Conservation (phyloP, 2,113 vertebrate genomes). For the Xiphophorus hellerii region DNA sequence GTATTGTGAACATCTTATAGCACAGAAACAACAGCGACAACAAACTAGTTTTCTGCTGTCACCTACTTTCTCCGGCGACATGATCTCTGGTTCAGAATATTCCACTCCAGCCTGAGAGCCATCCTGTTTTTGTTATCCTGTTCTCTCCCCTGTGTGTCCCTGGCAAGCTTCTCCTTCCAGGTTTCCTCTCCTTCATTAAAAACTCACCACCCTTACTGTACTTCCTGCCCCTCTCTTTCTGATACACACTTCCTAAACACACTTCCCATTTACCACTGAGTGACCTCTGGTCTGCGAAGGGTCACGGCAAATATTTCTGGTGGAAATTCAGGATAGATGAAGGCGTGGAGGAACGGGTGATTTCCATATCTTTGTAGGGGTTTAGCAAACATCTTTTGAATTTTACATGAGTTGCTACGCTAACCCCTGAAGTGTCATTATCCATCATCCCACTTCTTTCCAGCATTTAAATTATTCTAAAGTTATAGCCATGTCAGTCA, state of each 20-base stretch:
- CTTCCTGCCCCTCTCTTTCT: conserved; percentile 37
- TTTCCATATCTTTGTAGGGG: conserved; percentile 48
- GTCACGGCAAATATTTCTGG: conserved; percentile 62
- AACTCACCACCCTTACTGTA: conserved; percentile 36
- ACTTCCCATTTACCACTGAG: conserved; percentile 60
- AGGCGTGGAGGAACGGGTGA: conserved; percentile 22
- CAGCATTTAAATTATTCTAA: conserved; percentile 34
- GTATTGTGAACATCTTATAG: conserved; percentile 2
- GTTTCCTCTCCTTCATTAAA: conserved; percentile 65
- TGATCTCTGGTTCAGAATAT: conserved; percentile 60
- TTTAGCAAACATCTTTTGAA: conserved; percentile 38
- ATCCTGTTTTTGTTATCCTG: conserved; percentile 78
- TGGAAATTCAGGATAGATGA: conserved; percentile 45
- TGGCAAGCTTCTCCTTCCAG: conserved; percentile 59
- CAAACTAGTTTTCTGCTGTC: conserved; percentile 52
- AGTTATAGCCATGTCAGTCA: conserved; percentile 12
- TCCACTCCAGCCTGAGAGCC: conserved; percentile 52
- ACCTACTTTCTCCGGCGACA: conserved; percentile 46
- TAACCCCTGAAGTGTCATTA: conserved; percentile 49
- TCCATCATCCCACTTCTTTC: conserved; percentile 17
- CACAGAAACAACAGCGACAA: conserved; percentile 45
- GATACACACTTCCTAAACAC: conserved; percentile 54
- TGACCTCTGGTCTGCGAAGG: conserved; percentile 51
- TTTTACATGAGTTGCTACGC: conserved; percentile 34
- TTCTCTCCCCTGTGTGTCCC: conserved; percentile 55